Evolutionary conservation across 2,797 vertebrate species (phyloP).

Genomic region (Girardinus metallicus): DNA sequence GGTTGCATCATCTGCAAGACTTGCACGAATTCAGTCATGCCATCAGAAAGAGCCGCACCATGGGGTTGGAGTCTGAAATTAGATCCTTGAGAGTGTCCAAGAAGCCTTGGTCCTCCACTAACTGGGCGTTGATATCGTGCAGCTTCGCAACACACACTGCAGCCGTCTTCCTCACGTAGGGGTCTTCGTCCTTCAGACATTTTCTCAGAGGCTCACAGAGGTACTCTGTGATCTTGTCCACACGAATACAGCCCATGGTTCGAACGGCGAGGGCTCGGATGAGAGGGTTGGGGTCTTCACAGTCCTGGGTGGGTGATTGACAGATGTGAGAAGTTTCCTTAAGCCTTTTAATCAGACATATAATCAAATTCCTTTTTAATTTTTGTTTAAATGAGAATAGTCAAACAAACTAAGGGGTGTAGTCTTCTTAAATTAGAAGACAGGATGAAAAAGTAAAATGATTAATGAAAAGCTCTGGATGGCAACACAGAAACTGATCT

Average conservation of each 20-base stretch:
- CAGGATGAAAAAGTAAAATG: not conserved
- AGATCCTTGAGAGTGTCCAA: slow-evolving; percentile 96
- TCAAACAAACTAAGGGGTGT: not conserved
- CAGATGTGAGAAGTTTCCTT: slow-evolving; percentile 2
- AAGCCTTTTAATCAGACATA: not conserved
- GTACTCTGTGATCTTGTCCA: slow-evolving; percentile 98
- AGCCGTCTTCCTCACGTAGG: slow-evolving; percentile 96
- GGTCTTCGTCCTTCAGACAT: slow-evolving; percentile 98
- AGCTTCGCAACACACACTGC: slow-evolving; percentile 98
- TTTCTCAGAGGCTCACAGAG: slow-evolving; percentile 97
- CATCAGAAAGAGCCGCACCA: slow-evolving; percentile 88
- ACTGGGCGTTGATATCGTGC: slow-evolving; percentile 98
- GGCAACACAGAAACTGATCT: not conserved
- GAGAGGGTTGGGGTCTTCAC: slow-evolving; percentile 97
- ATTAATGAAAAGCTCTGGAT: not conserved
- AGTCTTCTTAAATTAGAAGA: not conserved
- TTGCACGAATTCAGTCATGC: not conserved
- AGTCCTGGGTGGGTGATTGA: slow-evolving; percentile 83
- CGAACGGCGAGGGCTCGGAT: slow-evolving; percentile 96
- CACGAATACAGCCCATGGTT: slow-evolving; percentile 98
- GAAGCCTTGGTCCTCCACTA: slow-evolving; percentile 99
- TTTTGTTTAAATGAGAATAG: not conserved
- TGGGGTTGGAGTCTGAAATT: slow-evolving; percentile 98
- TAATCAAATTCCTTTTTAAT: not conserved
- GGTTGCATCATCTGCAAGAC: not conserved